Evolutionary conservation across 2,797 vertebrate species (phyloP), one percentile per base, ranked within the genome.

Genomic region (Eleutherodactylus coqui): DNA sequence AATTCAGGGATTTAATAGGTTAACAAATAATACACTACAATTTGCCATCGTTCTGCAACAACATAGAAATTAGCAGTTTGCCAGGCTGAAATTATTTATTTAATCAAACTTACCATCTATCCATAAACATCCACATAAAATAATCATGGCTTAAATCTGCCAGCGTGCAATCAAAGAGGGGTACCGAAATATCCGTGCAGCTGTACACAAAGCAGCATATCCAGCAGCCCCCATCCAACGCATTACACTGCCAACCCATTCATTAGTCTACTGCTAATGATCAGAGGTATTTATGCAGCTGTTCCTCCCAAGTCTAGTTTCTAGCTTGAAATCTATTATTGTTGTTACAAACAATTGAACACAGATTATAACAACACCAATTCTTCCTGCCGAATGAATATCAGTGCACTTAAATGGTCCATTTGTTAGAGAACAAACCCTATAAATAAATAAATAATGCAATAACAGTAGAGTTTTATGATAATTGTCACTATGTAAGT

Each of bases 321-420:
- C 82, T 53, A 55, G 58, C 27, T 38, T 87, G 58, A 84, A 85
- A 84, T 87, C 67, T 87, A 84, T 87, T 83, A 87, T 87, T 84
- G 82, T 87, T 87, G 82, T 87, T 85, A 81, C 86, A 87, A 84
- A 85, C 86, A 87, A 87, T 87, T 87, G 82, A 87, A 69, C 86
- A 84, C 82, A 87, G 76, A 87, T 84, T 87, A 87, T 87, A 84
- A 85, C 82, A 87, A 81, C 82, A 75, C 27, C 75, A 69, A 85
- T 81, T 87, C 55, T 87, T 83, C 53, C 72, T 84, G 51, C 62
- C 21, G 75, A 84, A 87, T 79, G 75, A 45, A 67, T 51, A 87
- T 87, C 53, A 80, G 41, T 67, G 86, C 76, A 80, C 53, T 84
- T 75, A 53, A 84, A 87, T 84, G 86, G 67, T 75, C 86, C 79